Conservation (phyloP, 2,797 vertebrate genomes). For the Hemitrygon akajei region DNA sequence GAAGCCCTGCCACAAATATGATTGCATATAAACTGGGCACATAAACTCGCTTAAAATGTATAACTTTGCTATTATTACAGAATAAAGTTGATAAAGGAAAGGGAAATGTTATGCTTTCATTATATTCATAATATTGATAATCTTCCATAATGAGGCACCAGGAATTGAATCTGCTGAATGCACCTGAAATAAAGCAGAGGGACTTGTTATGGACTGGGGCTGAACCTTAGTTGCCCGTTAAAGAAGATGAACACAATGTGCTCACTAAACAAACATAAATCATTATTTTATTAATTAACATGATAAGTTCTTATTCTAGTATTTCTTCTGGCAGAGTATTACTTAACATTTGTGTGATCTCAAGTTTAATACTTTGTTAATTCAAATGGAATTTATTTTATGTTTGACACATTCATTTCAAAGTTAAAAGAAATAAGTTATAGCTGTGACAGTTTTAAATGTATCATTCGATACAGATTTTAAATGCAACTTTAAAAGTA, state of each 20-base stretch:
- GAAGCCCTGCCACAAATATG: conserved; percentile 48
- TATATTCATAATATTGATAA: not conserved
- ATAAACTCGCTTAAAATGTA: conserved; percentile 45
- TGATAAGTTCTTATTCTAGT: not conserved
- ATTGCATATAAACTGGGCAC: conserved; percentile 46
- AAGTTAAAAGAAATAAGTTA: not conserved
- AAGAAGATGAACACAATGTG: not conserved
- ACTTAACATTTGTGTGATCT: not conserved
- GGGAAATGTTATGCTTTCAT: not conserved
- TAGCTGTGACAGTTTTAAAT: not conserved
- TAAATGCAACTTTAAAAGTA: not conserved
- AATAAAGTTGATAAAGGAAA: accelerated
- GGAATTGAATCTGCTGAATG: not conserved
- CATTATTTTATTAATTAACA: not conserved
- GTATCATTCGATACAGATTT: not conserved
- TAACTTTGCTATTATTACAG: not conserved
- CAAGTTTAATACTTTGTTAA: not conserved
- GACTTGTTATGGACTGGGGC: not conserved
- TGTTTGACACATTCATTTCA: not conserved
- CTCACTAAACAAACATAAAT: not conserved
- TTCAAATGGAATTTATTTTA: not conserved
- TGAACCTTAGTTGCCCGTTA: not conserved
- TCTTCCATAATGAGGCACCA: not conserved
- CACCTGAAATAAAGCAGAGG: conserved; percentile 6
- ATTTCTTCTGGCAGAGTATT: not conserved